phyloP scores from a whole-genome alignment of 1,140 invertebrate species.

The Micrasema longulum region DNA sequence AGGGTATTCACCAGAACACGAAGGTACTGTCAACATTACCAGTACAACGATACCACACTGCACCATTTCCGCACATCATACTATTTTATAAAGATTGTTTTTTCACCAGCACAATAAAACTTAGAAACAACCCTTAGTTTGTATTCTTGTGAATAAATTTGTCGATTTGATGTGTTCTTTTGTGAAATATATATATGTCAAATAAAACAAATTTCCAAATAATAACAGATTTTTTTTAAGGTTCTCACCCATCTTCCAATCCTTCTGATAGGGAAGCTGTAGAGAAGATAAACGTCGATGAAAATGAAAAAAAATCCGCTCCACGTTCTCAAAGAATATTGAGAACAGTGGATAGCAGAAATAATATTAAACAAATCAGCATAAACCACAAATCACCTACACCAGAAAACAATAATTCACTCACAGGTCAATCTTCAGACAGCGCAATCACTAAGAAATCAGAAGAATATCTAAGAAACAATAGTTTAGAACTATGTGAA shows the following conservation, averaged over 20 bases:
- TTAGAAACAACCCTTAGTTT: conserved; percentile 30
- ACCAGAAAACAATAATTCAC: conserved; percentile 25
- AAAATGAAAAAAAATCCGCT: conserved; percentile 30
- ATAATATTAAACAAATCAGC: conserved; percentile 52
- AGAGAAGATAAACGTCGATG: conserved; percentile 43
- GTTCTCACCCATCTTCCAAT: conserved; percentile 55
- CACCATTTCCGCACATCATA: conserved; percentile 51
- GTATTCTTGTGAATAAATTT: conserved; percentile 36
- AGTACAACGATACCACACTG: conserved; percentile 49
- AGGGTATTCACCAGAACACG: conserved; percentile 50
- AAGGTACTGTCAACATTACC: conserved; percentile 53
- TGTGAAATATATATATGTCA: conserved; percentile 27
- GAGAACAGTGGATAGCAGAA: conserved; percentile 54
- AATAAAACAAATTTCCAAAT: conserved; percentile 51
- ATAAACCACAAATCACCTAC: conserved; percentile 39
- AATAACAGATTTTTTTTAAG: conserved; percentile 52
- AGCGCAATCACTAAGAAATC: too few species aligned
- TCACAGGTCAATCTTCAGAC: too few species aligned
- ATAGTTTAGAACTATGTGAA: too few species aligned
- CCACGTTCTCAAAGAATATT: conserved; percentile 55
- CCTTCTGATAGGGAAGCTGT: conserved; percentile 53
- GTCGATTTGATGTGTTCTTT: conserved; percentile 18
- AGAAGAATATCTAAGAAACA: not conserved
- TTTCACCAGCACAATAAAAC: conserved; percentile 45
- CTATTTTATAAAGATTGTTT: conserved; percentile 44